These are phyloP conservation scores for Calonectris borealis DNA, from an alignment of 2,113 vertebrate species.

Conservation along the genomic window DNA sequence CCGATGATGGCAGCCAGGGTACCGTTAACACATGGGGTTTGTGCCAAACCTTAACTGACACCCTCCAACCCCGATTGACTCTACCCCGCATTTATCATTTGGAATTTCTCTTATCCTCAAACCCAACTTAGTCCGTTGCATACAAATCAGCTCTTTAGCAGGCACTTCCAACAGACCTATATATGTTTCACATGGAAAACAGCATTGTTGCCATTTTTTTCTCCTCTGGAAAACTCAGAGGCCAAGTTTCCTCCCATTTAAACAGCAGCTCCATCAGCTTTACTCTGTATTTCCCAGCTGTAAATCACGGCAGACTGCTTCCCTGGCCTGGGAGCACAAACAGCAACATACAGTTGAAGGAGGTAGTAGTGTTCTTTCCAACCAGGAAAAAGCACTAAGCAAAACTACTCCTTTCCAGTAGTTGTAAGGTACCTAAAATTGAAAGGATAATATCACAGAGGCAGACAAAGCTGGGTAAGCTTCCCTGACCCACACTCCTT, in stretches of 20 bases:
- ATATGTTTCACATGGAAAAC: not conserved
- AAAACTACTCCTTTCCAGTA: not conserved
- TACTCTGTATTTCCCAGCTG: not conserved
- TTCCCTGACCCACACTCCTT: not conserved
- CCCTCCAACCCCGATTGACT: fast-evolving
- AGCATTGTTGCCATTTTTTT: not conserved
- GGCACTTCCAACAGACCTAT: not conserved
- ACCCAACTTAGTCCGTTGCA: not conserved
- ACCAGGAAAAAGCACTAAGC: not conserved
- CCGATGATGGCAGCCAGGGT: not conserved
- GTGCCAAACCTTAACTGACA: not conserved
- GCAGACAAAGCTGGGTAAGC: not conserved
- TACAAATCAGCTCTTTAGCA: not conserved
- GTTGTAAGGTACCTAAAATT: not conserved
- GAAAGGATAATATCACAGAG: not conserved
- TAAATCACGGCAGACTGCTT: not conserved
- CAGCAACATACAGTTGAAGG: not conserved
- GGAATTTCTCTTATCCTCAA: not conserved
- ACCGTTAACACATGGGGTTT: not conserved
- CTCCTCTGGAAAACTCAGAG: not conserved
- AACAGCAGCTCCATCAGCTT: not conserved
- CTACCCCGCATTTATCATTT: not conserved
- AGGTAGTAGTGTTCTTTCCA: not conserved
- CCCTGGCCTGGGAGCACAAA: not conserved
- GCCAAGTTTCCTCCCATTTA: not conserved